These are phyloP conservation scores for Serranochromis macrocephalus DNA, from an alignment of 2,113 vertebrate species.

Conservation along the genomic window DNA sequence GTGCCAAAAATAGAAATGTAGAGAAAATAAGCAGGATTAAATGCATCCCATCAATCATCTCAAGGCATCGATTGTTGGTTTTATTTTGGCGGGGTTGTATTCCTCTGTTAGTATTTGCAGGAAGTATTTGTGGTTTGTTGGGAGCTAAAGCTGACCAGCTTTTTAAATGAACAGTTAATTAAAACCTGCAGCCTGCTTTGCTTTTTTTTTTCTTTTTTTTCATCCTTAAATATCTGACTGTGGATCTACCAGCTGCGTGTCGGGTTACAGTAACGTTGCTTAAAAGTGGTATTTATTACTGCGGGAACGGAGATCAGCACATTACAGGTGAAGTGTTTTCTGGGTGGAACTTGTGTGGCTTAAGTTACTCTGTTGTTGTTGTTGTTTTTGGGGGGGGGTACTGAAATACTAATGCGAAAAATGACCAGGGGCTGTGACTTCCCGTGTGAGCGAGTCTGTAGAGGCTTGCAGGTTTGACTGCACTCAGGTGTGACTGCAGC, in stretches of 20 bases:
- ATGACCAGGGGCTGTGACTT: accelerated
- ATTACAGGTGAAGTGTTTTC: not conserved
- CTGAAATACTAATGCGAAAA: not conserved
- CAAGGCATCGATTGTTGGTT: accelerated
- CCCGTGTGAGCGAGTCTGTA: accelerated
- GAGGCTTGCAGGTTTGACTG: not conserved
- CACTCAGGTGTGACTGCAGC: not conserved
- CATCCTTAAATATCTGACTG: not conserved
- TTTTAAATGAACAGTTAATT: not conserved
- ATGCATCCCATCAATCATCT: not conserved
- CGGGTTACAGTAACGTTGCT: accelerated
- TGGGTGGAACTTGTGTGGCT: not conserved
- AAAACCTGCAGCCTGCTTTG: not conserved
- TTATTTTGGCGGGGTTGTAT: not conserved
- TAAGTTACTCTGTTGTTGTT: accelerated
- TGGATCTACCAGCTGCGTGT: accelerated
- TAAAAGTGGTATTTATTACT: accelerated
- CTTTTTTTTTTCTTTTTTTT: not conserved
- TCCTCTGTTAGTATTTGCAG: not conserved
- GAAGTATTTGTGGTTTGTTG: not conserved
- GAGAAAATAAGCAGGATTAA: not conserved
- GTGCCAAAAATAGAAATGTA: accelerated
- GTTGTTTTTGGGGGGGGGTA: accelerated
- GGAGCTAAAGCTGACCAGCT: not conserved
- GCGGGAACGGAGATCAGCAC: too few species aligned